Conservation (phyloP, 2,113 vertebrate genomes). For the Ophiodon elongatus region DNA sequence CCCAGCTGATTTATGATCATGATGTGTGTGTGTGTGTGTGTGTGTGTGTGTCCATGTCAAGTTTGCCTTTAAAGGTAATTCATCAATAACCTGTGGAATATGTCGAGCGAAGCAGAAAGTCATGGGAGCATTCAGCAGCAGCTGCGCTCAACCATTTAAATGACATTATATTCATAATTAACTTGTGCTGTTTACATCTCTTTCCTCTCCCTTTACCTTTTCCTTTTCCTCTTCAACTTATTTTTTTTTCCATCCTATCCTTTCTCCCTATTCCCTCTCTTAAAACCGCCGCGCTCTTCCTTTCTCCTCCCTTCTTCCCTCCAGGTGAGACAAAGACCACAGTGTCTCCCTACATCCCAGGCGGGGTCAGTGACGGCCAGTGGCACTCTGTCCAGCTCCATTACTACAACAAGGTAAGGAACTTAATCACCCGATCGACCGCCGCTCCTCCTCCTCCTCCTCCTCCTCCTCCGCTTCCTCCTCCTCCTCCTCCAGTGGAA, state of each 20-base stretch:
- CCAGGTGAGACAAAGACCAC: conserved; percentile 93
- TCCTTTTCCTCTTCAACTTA: background rate
- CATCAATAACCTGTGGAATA: background rate
- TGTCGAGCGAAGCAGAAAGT: background rate
- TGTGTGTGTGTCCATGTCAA: conserved; percentile 15
- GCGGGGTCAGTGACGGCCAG: conserved; percentile 94
- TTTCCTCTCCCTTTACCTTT: background rate
- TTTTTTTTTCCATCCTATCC: background rate
- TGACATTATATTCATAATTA: background rate
- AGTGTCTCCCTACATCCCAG: conserved; percentile 87
- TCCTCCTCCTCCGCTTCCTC: background rate
- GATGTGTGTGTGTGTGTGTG: conserved; percentile 4
- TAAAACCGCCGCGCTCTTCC: no score
- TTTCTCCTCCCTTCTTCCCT: background rate
- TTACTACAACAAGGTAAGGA: conserved; percentile 97
- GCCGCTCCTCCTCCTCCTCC: background rate
- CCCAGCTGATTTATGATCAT: conserved; percentile 51
- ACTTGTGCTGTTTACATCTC: background rate
- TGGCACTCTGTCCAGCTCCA: conserved; percentile 96
- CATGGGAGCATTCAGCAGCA: background rate
- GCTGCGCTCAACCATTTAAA: background rate
- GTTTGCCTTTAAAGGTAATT: conserved; percentile 12
- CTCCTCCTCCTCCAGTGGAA: background rate
- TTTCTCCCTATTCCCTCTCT: no score
- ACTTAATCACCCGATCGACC: background rate